Base-by-base conservation (phyloP, 2,797 vertebrate species). In the Phrynocephalus vlangalii region DNA sequence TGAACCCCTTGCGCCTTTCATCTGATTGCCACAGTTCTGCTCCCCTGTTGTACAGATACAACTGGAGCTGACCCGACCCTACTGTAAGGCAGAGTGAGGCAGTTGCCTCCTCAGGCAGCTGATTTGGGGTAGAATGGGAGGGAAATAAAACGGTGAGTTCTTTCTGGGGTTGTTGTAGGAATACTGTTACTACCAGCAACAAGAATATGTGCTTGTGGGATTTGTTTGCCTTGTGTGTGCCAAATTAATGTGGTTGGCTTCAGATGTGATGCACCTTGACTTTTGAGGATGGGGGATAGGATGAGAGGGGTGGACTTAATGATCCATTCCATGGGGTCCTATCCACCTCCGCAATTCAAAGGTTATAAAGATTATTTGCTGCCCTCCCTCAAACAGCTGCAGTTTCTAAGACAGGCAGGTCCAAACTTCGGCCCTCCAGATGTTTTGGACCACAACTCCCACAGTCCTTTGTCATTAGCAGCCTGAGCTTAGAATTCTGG, bases 1-100 rank as follows among this genome's bases (percentile, higher is more conserved):
- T 7, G 56, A 67, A 63, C 63, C 71, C 78, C 71, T 82, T 22
- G 6, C 7, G 30, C 11, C 71, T 88, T 88, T 88, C 83, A 88
- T 88, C 83, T 86, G 67, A n/a, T 44, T 56, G 33, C 48, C 22
- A 60, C 22, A 60, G 70, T 11, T 63, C 60, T 11, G 82, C 30
- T 71, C 66, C 73, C n/a, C 33, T 56, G 63, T 72, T 30, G 48
- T 16, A 67, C 6, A 1, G 1, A 5, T 70, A 30, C 15, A 75
- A 76, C 70, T 5, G 20, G 73, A 22, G 22, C 44, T 44, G 44
- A 44, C 38, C 44, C 24, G 44, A 76, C 22, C 73, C 73, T 44
- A 33, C 38, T 8, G 9, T 18, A 5, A 24, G 72, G 72, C 72
- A 20, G 72, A 38, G 72, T 20, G 20, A 8, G 73, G 70, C 28